Percentiles rank a stretch among this genome's conserved stretches.
These are phyloP conservation scores for Argopecten irradians DNA, from an alignment of 1,140 invertebrate genomes.

Conservation along the genomic window DNA sequence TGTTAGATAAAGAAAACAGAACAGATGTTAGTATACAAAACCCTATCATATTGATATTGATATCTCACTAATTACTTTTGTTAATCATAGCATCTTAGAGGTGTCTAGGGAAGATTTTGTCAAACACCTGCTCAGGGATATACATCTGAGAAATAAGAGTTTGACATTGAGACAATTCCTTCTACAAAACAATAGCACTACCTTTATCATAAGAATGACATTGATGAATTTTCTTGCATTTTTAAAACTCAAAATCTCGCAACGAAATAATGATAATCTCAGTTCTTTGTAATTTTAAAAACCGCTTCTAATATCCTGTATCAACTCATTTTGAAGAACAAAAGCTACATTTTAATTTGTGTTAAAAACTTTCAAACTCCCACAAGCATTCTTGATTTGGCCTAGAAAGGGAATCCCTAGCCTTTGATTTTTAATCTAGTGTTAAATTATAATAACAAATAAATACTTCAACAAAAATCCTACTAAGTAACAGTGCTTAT, in stretches of 20 bases:
- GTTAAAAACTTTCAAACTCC: not conserved
- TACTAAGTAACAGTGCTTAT: not conserved
- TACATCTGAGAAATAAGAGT: not conserved
- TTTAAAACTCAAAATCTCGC: not conserved
- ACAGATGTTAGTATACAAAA: too few relatives aligned
- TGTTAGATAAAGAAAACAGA: too few relatives aligned
- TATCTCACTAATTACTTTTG: too few relatives aligned
- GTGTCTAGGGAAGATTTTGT: too few relatives aligned
- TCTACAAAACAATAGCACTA: not conserved
- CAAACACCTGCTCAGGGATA: too few relatives aligned
- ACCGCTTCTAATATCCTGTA: too few relatives aligned
- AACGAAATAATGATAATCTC: not conserved
- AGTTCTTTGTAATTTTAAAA: too few relatives aligned
- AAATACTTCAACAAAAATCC: not conserved
- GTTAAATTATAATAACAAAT: conserved; percentile 2
- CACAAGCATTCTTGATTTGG: not conserved
- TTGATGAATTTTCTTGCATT: not conserved
- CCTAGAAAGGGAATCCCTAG: not conserved
- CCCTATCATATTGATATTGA: too few relatives aligned
- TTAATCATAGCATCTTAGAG: too few relatives aligned
- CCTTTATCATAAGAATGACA: not conserved
- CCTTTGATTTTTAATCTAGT: not conserved
- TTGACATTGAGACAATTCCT: not conserved
- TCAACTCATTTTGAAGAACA: too few relatives aligned
- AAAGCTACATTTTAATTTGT: too few relatives aligned